Evolutionary conservation across 2,797 vertebrate species (phyloP).

Genomic region (Helarctos malayanus): DNA sequence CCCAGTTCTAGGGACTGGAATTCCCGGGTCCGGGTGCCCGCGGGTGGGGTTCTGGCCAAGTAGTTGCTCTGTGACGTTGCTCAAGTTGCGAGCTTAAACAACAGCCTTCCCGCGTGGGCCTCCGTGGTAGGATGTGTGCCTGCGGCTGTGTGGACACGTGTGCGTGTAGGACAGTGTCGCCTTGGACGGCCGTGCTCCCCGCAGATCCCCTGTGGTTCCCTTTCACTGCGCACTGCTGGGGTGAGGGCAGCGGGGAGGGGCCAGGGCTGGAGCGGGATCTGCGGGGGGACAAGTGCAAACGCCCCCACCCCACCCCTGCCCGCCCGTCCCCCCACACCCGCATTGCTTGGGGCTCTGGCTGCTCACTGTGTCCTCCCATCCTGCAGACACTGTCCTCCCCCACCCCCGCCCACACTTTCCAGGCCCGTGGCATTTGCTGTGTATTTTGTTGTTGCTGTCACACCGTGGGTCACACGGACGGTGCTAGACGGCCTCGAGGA

Average conservation of each 20-base stretch:
- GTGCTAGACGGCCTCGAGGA: no score
- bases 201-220: neutral
- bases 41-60: accelerated
- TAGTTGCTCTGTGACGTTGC: neutral
- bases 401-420: neutral
- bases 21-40: no score
- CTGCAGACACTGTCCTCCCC: neutral
- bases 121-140: accelerated
- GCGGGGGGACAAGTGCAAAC: no score
- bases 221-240: neutral
- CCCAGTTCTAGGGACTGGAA: neutral
- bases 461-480: accelerated
- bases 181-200: neutral
- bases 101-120: neutral
- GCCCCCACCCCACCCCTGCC: accelerated
- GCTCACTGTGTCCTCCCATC: neutral
- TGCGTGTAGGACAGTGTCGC: neutral
- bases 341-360: accelerated
- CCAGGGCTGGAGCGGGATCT: neutral
- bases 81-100: neutral
- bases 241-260: neutral
- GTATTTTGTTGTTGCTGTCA: neutral
- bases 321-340: accelerated
- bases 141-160: neutral
- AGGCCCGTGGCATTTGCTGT: neutral